Conservation (phyloP, 2,113 vertebrate species). For the Centropus bengalensis region DNA sequence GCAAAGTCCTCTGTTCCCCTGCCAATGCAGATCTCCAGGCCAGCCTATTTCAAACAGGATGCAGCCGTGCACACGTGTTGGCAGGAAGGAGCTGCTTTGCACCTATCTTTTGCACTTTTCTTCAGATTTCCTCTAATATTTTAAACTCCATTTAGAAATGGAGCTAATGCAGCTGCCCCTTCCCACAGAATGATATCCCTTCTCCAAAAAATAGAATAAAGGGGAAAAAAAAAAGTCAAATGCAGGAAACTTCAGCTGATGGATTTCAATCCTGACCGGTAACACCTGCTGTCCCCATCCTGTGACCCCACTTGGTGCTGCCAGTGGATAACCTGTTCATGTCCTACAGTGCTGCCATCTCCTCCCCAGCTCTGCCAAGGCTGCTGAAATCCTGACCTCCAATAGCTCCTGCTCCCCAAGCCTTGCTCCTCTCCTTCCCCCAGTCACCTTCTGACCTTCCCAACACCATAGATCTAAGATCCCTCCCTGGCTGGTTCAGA, state of each 20-base stretch:
- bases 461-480: neutral
- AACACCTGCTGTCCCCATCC: slow-evolving; percentile 47
- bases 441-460: neutral
- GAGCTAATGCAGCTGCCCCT: neutral
- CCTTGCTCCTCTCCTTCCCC: neutral
- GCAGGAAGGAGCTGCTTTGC: slow-evolving; percentile 32
- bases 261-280: neutral
- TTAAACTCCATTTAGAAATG: neutral
- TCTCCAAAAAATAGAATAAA: neutral
- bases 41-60: slow-evolving; percentile 16
- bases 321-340: neutral
- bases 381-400: neutral
- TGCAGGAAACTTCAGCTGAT: slow-evolving; percentile 12
- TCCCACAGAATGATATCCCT: neutral
- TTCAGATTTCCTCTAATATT: slow-evolving; percentile 44
- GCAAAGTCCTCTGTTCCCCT: slow-evolving; percentile 34
- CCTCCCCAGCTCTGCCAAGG: neutral
- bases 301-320: neutral
- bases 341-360: neutral
- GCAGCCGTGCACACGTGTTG: neutral
- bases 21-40: neutral
- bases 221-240: neutral
- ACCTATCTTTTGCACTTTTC: slow-evolving; percentile 30
- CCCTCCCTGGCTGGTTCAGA: neutral
- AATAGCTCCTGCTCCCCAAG: neutral